Conservation (phyloP, 2,113 vertebrate genomes). For the Azemiops feae region DNA sequence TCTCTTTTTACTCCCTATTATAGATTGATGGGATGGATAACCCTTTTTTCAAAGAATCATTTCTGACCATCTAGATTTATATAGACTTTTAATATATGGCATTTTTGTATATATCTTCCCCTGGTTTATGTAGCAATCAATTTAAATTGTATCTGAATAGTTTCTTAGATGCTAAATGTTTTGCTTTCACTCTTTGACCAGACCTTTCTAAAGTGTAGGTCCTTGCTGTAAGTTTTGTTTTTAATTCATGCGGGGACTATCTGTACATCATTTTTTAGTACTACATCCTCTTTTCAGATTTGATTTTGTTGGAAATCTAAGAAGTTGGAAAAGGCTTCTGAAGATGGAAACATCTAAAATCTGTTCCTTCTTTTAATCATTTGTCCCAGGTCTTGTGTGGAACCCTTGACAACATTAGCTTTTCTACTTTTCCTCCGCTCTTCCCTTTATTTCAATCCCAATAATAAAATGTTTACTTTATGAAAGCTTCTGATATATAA, state of each 20-base stretch:
- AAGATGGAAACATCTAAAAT: constrained; percentile 26
- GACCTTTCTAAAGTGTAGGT: neutral
- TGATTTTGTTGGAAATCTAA: constrained; percentile 10
- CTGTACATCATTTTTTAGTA: neutral
- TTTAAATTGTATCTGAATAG: neutral
- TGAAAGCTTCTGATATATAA: constrained; percentile 5
- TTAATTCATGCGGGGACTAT: neutral
- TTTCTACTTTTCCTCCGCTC: neutral
- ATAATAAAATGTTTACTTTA: constrained; percentile 6
- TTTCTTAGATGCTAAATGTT: neutral
- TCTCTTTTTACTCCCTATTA: neutral
- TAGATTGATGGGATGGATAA: neutral
- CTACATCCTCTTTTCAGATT: neutral
- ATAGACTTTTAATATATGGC: neutral
- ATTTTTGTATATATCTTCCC: neutral
- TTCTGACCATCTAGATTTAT: neutral
- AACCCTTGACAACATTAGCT: constrained; percentile 23
- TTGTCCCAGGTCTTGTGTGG: neutral
- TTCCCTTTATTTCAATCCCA: constrained; percentile 8
- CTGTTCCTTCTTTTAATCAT: neutral
- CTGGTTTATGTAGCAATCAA: neutral
- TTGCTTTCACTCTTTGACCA: neutral
- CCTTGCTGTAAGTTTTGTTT: neutral
- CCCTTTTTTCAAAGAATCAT: neutral
- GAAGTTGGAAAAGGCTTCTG: constrained; percentile 13